phyloP scores from a whole-genome alignment of 2,797 vertebrate genomes.

The Molothrus ater region DNA sequence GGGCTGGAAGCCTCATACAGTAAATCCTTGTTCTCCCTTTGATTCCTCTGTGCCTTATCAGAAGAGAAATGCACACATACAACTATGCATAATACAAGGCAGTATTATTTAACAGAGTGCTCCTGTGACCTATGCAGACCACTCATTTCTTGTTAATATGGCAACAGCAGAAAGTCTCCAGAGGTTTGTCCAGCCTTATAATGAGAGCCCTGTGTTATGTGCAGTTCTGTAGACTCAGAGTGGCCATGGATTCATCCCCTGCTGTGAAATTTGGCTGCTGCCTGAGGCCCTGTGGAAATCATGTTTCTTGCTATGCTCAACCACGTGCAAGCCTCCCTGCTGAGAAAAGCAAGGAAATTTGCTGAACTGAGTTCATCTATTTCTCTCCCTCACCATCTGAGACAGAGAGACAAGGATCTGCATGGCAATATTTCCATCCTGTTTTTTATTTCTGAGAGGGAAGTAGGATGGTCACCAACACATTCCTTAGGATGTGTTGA shows the following conservation, averaged over 20 bases:
- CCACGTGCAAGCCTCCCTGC: conserved; percentile 25
- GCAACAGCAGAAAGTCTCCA: conserved; percentile 46
- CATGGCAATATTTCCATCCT: not conserved
- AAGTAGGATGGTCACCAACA: not conserved
- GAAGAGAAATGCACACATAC: conserved; percentile 19
- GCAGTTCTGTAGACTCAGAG: conserved; percentile 34
- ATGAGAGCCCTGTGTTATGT: conserved; percentile 26
- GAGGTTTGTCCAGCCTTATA: conserved; percentile 59
- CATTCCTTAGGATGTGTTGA: not conserved
- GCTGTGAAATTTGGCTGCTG: conserved; percentile 64
- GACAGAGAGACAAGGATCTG: not conserved
- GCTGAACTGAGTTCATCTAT: conserved; percentile 4
- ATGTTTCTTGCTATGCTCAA: conserved; percentile 19
- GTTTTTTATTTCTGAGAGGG: not conserved
- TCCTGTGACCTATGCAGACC: conserved; percentile 12
- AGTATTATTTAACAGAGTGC: not conserved
- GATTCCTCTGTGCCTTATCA: not conserved
- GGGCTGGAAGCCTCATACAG: not conserved
- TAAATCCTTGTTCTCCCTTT: not conserved
- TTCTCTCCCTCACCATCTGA: not conserved
- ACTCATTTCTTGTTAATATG: conserved; percentile 57
- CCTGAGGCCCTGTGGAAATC: conserved; percentile 62
- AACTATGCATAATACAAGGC: not conserved
- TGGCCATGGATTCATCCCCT: conserved; percentile 42
- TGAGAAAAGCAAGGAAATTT: conserved; percentile 56